A percentile compares a stretch with the other conserved stretches of the same genome.
These are phyloP conservation scores for Tetramorium simillimum DNA, from an alignment of 1,140 invertebrate species.

Conservation along the genomic window DNA sequence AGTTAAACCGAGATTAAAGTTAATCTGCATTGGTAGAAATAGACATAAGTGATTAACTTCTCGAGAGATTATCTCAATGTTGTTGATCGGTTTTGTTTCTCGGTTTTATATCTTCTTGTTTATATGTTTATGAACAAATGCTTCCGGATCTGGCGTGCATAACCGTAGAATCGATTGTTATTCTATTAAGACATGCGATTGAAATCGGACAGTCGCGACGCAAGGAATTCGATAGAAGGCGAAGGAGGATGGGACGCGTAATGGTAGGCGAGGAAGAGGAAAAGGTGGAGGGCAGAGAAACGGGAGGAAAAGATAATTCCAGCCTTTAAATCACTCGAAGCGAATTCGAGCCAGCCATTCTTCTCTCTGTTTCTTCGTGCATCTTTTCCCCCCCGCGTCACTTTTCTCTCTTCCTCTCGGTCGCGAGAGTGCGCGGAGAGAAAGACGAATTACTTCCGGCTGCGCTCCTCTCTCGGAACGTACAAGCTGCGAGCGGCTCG, in stretches of 20 bases:
- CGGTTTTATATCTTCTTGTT: too few relatives aligned
- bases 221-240: slow-evolving; percentile 19
- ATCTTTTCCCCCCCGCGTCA: background rate
- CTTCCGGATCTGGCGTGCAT: background rate
- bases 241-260: slow-evolving; percentile 23
- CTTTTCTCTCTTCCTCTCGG: slow-evolving; percentile 27
- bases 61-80: background rate
- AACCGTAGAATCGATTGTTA: background rate
- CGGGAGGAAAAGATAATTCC: slow-evolving; percentile 63
- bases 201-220: background rate
- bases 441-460: slow-evolving; percentile 78
- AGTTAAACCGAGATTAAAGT: too few relatives aligned
- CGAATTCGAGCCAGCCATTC: slow-evolving; percentile 68
- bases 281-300: background rate
- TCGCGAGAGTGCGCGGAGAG: slow-evolving; percentile 63
- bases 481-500: slow-evolving; percentile 19
- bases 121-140: background rate
- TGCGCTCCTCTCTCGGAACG: slow-evolving; percentile 38
- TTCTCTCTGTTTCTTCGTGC: background rate
- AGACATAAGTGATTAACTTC: background rate
- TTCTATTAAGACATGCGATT: background rate
- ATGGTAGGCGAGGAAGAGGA: background rate
- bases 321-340: slow-evolving; percentile 72
- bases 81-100: background rate
- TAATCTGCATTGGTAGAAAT: too few relatives aligned